Base-by-base conservation (phyloP, 1,140 invertebrate species). In the Danaus melanippus region DNA sequence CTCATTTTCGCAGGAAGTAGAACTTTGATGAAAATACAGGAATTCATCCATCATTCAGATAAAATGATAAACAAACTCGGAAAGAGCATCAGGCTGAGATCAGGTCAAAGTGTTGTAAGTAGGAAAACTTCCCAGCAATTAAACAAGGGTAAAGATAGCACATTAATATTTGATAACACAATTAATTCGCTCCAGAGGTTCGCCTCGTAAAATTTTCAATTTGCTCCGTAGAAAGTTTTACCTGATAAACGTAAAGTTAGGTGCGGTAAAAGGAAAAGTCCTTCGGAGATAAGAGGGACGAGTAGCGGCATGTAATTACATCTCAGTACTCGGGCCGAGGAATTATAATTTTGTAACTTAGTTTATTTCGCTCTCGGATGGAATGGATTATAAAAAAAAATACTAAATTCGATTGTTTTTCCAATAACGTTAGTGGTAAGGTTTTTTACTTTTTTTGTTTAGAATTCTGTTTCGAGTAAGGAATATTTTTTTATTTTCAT, bases 131-230 rank as follows among this genome's bases (percentile, higher is more conserved):
- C 42, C 60, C 54, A 58, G 69, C 71, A 79, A 82, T 82, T 78
- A 82, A 69, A 67, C 56, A 51, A 60, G 59, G 51, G 67, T 58
- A 66, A 67, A 72, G 74, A 76, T 74, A 74, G 56, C 58, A 58
- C 69, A 79, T 79, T 82, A 82, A 82, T 82, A 82, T 78, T 79
- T 82, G 75, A 82, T 79, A 79, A 79, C 76, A 75, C 74, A 78
- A 79, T 82, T 79, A 82, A 81, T 81, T 79, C 66, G 55, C 61
- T 50, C 60, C 52, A 65, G 65, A 65, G 67, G 62, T 69, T 66
- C 63, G 59, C 60, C 67, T 75, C 78, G 75, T 81, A 76, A 81
- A 84, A 82, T 82, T 82, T 84, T 84, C 81, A 84, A 84, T 84
- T 84, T 80, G 69, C 75, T 66, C 58, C 58, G 55, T 63, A 48